Evolutionary conservation across 2,113 vertebrate species (phyloP).

Genomic region (Spea bombifrons): DNA sequence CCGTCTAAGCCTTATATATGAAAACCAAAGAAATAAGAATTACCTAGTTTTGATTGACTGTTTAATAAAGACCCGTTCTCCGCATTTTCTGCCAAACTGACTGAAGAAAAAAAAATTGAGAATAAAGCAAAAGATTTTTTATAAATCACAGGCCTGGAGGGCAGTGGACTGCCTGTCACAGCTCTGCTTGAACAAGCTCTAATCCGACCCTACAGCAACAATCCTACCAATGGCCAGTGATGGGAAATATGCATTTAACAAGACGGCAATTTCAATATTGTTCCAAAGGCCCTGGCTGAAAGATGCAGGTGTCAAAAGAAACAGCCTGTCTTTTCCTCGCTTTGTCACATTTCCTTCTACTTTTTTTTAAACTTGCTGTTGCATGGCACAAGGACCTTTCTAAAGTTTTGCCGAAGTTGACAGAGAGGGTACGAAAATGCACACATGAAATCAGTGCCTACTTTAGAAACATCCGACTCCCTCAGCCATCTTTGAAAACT

Average conservation of each 20-base stretch:
- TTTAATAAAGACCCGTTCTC: no score
- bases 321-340: slow-evolving; percentile 29
- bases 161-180: background rate
- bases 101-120: no score
- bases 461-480: slow-evolving; percentile 43
- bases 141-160: slow-evolving; percentile 24
- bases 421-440: slow-evolving; percentile 47
- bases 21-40: no score
- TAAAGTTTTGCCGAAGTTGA: slow-evolving; percentile 31
- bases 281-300: slow-evolving; percentile 51
- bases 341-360: slow-evolving; percentile 4
- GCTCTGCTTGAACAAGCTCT: slow-evolving; percentile 53
- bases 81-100: no score
- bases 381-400: slow-evolving; percentile 31
- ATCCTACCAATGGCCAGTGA: slow-evolving; percentile 56
- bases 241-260: slow-evolving; percentile 57
- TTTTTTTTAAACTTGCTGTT: slow-evolving; percentile 44
- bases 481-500: slow-evolving; percentile 16
- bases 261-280: slow-evolving; percentile 50
- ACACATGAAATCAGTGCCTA: slow-evolving; percentile 34
- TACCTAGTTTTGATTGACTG: no score
- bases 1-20: no score
- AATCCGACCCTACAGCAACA: slow-evolving; percentile 53
- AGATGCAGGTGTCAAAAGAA: slow-evolving; percentile 53
- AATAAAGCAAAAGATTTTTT: background rate